Base-by-base conservation (phyloP, 2,113 vertebrate species). In the Sinocyclocheilus rhinocerous region DNA sequence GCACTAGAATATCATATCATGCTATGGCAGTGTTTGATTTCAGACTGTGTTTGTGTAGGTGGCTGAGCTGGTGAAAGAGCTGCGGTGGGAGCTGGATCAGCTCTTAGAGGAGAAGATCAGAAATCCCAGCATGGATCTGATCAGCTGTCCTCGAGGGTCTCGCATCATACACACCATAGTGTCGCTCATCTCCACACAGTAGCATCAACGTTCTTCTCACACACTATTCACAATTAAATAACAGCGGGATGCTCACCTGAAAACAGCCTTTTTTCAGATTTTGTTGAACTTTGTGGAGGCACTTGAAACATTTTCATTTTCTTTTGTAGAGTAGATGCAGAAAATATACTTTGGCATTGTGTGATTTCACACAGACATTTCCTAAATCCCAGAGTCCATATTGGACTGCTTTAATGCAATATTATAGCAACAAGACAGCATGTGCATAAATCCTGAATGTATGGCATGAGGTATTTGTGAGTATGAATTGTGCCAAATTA, bases 31-130 rank as follows among this genome's bases (percentile, higher is more conserved):
- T 52, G 4, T 52, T 76, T 76, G 22, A 52, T 42, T 42, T n/a
- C 4, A 39, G 50, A 24, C 11, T 57, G 18, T 65, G 18, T 88
- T 42, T 42, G 61, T 89, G 15, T 65, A 99, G 98, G 96, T 99
- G 88, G 97, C 96, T 0, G 98, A 99, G 91, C 91, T 99, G 91
- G 96, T 99, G 67, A 98, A 97, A 39, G 97, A 98, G 92, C 94
- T 99, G 86, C 97, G 97, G 81, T 96, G 95, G 52, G 97, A 99
- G 90, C 92, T 99, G 45, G 98, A 99, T 91, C 96, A 97, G 91
- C 95, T 99, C 36, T 95, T 99, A 81, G 97, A 99, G 89, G 97
- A 99, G 86, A 99, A 99, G 91, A 98, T 99, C 90, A 96, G 94
- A 89, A 98, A 93, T 70, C 98, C 98, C 0, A 97, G 95, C 92